Percentiles rank a stretch among this genome's conserved stretches.
These are phyloP conservation scores for Camptogramma bilineatum DNA, from an alignment of 2,888 invertebrate species.

Conservation along the genomic window DNA sequence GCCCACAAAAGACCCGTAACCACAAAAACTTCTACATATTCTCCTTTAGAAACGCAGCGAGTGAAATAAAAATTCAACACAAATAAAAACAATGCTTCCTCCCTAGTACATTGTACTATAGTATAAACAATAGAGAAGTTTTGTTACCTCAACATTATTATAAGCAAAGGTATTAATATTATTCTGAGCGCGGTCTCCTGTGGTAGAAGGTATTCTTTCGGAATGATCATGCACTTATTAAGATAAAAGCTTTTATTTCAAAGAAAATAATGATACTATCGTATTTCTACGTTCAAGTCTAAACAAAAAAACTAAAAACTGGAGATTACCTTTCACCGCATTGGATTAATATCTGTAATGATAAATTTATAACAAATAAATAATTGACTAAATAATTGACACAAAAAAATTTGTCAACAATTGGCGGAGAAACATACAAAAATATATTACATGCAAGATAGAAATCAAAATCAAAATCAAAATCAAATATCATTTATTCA, in stretches of 20 bases:
- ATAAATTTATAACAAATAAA: too few relatives aligned
- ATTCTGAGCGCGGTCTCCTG: background rate
- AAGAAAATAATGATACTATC: too few relatives aligned
- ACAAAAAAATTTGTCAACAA: too few relatives aligned
- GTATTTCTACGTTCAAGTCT: too few relatives aligned
- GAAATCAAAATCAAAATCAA: too few relatives aligned
- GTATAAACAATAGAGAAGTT: background rate
- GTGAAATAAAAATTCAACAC: background rate
- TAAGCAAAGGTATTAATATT: background rate
- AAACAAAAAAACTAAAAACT: too few relatives aligned
- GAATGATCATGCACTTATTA: background rate
- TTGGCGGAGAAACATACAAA: too few relatives aligned
- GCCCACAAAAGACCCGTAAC: background rate
- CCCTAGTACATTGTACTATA: background rate
- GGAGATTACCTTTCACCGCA: too few relatives aligned
- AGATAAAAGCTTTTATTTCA: background rate
- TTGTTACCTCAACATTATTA: background rate
- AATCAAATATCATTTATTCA: too few relatives aligned
- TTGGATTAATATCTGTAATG: too few relatives aligned
- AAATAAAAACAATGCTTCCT: background rate
- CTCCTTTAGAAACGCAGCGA: background rate
- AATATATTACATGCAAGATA: too few relatives aligned
- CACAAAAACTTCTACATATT: background rate
- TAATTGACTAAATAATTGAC: too few relatives aligned
- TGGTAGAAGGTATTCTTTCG: background rate